Percentiles rank a stretch among this genome's conserved stretches.
These are phyloP conservation scores for Norana najaformis DNA, from an alignment of 2,888 invertebrate species.

Conservation along the genomic window DNA sequence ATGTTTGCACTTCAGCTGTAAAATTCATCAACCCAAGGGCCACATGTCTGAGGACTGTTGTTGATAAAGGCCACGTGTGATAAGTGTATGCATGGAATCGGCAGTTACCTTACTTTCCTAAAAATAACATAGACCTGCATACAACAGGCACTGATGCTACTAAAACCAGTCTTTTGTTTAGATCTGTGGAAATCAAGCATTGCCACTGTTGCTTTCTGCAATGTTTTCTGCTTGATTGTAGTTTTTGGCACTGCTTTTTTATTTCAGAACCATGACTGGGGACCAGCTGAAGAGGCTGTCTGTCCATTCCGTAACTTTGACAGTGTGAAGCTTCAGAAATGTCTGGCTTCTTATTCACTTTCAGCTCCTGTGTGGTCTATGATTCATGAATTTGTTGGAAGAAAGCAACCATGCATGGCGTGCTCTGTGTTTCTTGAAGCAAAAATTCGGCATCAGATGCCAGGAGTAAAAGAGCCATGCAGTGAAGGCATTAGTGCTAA, in stretches of 20 bases:
- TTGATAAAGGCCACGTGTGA: background rate
- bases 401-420: background rate
- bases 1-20: background rate
- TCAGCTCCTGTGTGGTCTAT: background rate
- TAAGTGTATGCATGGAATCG: background rate
- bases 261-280: background rate
- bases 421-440: background rate
- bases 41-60: background rate
- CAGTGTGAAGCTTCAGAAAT: background rate
- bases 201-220: background rate
- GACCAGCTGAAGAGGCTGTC: slow-evolving; percentile 9
- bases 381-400: background rate
- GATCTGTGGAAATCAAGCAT: background rate
- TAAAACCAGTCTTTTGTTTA: background rate
- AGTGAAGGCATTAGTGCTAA: background rate
- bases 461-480: background rate
- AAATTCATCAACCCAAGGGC: background rate
- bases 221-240: background rate
- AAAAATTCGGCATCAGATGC: background rate
- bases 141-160: background rate
- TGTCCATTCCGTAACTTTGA: background rate
- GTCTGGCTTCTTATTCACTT: background rate
- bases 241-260: background rate
- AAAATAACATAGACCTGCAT: too few species aligned
- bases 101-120: background rate